Percentiles rank a stretch among this genome's conserved stretches.
phyloP scores from a whole-genome alignment of 2,113 vertebrate species.

The Heterotilapia buettikoferi region DNA sequence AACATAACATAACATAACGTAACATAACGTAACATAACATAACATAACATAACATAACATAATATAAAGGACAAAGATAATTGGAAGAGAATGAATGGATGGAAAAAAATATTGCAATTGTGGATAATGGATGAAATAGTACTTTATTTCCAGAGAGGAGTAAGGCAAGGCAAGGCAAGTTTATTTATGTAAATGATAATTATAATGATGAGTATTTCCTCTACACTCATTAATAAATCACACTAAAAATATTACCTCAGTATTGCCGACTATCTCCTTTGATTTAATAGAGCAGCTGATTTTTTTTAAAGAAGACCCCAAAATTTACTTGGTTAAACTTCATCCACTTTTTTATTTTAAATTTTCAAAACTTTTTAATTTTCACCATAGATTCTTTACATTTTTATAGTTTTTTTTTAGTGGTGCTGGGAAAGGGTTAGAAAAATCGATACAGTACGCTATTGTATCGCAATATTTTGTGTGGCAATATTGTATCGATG shows the following conservation, averaged over 20 bases:
- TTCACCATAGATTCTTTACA: background rate
- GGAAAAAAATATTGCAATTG: background rate
- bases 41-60: background rate
- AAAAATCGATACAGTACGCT: rapidly evolving
- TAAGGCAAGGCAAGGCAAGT: too few relatives aligned
- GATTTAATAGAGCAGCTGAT: background rate
- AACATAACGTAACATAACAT: background rate
- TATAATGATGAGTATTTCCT: background rate
- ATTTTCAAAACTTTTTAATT: background rate
- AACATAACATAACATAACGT: background rate
- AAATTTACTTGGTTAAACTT: background rate
- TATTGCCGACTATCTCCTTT: background rate
- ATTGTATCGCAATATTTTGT: background rate
- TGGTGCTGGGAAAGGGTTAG: background rate
- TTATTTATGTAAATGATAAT: too few relatives aligned
- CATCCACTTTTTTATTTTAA: background rate
- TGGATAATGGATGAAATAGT: background rate
- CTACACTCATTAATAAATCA: background rate
- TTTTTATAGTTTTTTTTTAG: background rate
- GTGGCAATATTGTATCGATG: background rate
- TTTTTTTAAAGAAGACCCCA: background rate
- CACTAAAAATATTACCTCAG: background rate
- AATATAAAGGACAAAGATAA: background rate
- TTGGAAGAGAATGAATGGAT: background rate
- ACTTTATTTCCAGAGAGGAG: background rate